Base-by-base conservation (phyloP, 1,140 invertebrate species). In the Drosophila rufa region DNA sequence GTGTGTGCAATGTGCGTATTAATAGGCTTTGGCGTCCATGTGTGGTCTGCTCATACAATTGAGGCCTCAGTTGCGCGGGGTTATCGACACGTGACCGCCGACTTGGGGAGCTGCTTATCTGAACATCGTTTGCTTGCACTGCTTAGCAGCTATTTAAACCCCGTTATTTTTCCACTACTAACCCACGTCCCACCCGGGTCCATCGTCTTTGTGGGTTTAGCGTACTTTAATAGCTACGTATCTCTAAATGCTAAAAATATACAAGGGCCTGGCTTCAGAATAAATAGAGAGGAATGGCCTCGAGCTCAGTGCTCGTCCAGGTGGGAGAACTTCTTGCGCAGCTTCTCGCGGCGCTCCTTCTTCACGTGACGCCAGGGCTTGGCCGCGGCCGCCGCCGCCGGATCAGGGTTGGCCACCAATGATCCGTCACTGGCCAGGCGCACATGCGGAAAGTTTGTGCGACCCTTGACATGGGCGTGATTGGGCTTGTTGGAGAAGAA, bases 331-430 rank as follows among this genome's bases (percentile, higher is more conserved):
- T 97, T 94, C 91, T 96, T 94, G 83, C 97, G 94, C n/a, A 97
- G 90, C 93, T 99, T 99, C 91, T 98, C 97, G 75, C 95, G 95
- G 87, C 97, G 98, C 56, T 97, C 97, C 82, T 96, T 96, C 81
- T 96, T 96, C 5, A 95, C 94, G 82, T 95, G 95, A 84, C 97
- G 97, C 96, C 97, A 98, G 6, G 97, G 96, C 93, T 98, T 98
- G 22, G 93, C 53, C 75, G 75, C 93, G 5, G 97, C 96, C 93
- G 98, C 98, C n/a, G 93, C 53, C 75, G 70, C 93, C 75, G 76
- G 92, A 78, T 56, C 93, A 4, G 38, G 27, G 4, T 48, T 61
- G n/a, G 62, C 55, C 4, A 91, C 68, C 12, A 91, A 9, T 4
- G 17, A 75, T 4, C 91, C 91, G 57, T 91, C 81, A n/a, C 75